Percentiles rank a stretch among this genome's conserved stretches.
Conservation (phyloP, 2,113 vertebrate species). For the Cyprinodon variegatus region DNA sequence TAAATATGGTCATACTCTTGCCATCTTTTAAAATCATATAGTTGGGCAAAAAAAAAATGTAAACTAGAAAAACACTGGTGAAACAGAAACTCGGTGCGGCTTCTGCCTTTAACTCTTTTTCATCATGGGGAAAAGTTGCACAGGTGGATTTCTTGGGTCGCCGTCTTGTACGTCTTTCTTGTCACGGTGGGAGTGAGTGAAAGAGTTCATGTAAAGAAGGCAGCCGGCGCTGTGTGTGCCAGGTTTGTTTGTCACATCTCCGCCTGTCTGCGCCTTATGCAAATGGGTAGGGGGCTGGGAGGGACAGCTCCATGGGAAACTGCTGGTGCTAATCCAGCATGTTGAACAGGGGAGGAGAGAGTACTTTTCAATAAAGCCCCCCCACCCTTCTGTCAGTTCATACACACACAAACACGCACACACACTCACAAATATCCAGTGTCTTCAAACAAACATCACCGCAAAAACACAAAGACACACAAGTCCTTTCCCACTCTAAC, state of each 20-base stretch:
- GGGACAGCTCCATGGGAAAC: constrained; percentile 81
- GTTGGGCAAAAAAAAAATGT: no score
- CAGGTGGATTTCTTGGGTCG: constrained; percentile 52
- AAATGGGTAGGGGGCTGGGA: constrained; percentile 66
- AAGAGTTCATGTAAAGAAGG: constrained; percentile 67
- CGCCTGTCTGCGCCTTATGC: constrained; percentile 82
- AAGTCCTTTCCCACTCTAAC: constrained; percentile 45
- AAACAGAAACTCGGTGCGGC: not conserved
- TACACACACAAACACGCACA: constrained; percentile 55
- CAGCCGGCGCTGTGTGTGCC: constrained; percentile 74
- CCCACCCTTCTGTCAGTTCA: constrained; percentile 64
- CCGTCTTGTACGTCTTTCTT: constrained; percentile 24
- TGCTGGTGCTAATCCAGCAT: constrained; percentile 83
- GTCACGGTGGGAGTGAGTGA: constrained; percentile 38
- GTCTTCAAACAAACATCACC: constrained; percentile 51
- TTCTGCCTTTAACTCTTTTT: constrained; percentile 33
- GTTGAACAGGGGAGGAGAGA: constrained; percentile 81
- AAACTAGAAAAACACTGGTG: not conserved
- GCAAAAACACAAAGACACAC: constrained; percentile 47
- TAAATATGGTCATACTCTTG: no score
- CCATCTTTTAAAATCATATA: no score
- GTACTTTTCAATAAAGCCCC: constrained; percentile 78
- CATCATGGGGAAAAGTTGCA: constrained; percentile 13
- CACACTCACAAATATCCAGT: constrained; percentile 18
- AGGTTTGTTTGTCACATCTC: constrained; percentile 82